These are phyloP conservation scores for Clostera curtula DNA, from an alignment of 2,888 invertebrate genomes.

Conservation along the genomic window DNA sequence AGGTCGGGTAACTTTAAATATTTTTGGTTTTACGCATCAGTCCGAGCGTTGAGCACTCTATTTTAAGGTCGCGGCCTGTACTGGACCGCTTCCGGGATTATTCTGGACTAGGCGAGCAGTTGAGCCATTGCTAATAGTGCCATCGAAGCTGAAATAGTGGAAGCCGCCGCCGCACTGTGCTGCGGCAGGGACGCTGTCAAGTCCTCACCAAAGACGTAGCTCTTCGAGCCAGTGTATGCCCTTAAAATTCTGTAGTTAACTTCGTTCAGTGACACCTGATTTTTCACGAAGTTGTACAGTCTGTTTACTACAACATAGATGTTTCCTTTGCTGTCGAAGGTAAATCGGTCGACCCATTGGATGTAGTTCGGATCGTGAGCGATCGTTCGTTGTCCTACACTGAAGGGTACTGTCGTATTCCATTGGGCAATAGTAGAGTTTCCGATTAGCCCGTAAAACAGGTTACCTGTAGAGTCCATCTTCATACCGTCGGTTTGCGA, in stretches of 20 bases:
- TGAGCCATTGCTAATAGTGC: slow-evolving; percentile 47
- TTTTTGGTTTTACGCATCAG: slow-evolving; percentile 68
- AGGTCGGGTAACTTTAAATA: slow-evolving; percentile 67
- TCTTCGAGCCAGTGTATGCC: slow-evolving; percentile 75
- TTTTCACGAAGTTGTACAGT: slow-evolving; percentile 78
- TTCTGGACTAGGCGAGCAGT: slow-evolving; percentile 50
- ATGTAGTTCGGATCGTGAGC: slow-evolving; percentile 79
- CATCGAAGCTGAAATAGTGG: slow-evolving; percentile 42
- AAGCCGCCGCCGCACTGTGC: slow-evolving; percentile 38
- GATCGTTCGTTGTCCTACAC: slow-evolving; percentile 77
- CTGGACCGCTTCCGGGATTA: slow-evolving; percentile 20
- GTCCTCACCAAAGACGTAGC: slow-evolving; percentile 76
- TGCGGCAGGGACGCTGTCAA: slow-evolving; percentile 21
- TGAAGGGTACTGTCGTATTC: slow-evolving; percentile 77
- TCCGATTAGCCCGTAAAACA: slow-evolving; percentile 81
- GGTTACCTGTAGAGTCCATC: slow-evolving; percentile 80
- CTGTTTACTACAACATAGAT: slow-evolving; percentile 81
- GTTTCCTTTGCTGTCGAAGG: slow-evolving; percentile 79
- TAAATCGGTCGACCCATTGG: slow-evolving; percentile 84
- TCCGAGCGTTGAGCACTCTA: slow-evolving; percentile 43
- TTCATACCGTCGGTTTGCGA: slow-evolving; percentile 85
- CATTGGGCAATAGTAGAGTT: slow-evolving; percentile 82
- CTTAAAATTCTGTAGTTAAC: slow-evolving; percentile 81
- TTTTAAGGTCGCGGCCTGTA: slow-evolving; percentile 34
- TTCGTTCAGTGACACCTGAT: slow-evolving; percentile 72